phyloP scores from a whole-genome alignment of 2,797 vertebrate genomes.

The Enteromius fasciolatus region DNA sequence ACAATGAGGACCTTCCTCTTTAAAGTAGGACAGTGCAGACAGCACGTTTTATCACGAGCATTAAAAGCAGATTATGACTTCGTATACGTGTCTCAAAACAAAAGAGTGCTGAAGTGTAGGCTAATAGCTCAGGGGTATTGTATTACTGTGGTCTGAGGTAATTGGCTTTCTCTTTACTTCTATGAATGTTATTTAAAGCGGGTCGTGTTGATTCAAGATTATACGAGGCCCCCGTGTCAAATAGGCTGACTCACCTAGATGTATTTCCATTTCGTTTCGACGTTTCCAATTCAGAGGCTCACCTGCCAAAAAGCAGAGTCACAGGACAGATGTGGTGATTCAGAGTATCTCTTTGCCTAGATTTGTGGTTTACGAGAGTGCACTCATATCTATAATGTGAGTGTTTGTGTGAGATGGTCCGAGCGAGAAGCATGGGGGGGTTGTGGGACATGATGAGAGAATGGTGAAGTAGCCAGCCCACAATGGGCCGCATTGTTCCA shows the following conservation, averaged over 20 bases:
- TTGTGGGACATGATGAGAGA: slow-evolving; percentile 62
- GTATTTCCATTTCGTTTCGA: slow-evolving; percentile 41
- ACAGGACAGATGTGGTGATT: slow-evolving; percentile 39
- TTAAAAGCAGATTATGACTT: neutral
- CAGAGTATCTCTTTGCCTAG: slow-evolving; percentile 29
- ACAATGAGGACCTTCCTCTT: slow-evolving; percentile 6
- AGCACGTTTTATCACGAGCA: neutral
- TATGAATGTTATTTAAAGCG: slow-evolving; percentile 33
- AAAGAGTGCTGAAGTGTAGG: slow-evolving; percentile 13
- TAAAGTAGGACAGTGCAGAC: slow-evolving; percentile 32
- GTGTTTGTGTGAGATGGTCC: slow-evolving; percentile 50
- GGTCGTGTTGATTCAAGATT: slow-evolving; percentile 42
- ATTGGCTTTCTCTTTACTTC: slow-evolving; percentile 25
- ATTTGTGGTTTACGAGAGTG: slow-evolving; percentile 33
- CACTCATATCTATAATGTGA: slow-evolving; percentile 32
- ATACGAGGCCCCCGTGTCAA: slow-evolving; percentile 42
- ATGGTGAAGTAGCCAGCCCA: slow-evolving; percentile 64
- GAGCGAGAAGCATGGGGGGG: slow-evolving; percentile 23
- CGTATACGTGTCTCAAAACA: neutral
- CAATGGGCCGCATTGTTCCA: slow-evolving; percentile 80
- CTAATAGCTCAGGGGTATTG: slow-evolving; percentile 21
- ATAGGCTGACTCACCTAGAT: slow-evolving; percentile 45
- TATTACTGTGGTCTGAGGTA: slow-evolving; percentile 19
- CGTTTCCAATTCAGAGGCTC: slow-evolving; percentile 22
- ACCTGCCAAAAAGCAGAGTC: slow-evolving; percentile 40